Evolutionary conservation across 2,888 invertebrate species (phyloP).

Genomic region (Dione juno): DNA sequence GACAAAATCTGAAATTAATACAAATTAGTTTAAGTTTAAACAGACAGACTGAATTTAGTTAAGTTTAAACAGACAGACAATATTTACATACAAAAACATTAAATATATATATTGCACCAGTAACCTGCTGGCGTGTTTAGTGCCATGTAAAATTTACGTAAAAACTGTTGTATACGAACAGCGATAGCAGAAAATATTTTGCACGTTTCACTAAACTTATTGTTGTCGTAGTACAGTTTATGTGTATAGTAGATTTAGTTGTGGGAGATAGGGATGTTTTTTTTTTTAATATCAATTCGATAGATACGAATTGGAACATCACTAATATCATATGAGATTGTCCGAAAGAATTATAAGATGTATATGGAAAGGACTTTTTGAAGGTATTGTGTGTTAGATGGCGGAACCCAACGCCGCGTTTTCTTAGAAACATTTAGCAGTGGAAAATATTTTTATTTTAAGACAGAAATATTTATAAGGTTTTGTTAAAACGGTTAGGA

Average conservation of each 20-base stretch:
- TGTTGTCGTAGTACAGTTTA: neutral
- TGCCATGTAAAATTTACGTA: neutral
- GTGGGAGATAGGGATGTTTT: neutral
- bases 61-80: neutral
- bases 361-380: no score
- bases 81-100: neutral
- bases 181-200: conserved; percentile 6
- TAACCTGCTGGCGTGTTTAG: neutral
- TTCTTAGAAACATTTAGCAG: no score
- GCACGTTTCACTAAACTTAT: neutral
- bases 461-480: no score
- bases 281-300: no score
- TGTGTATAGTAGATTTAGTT: neutral
- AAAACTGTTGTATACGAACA: neutral
- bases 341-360: no score
- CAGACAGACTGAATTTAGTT: neutral
- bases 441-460: no score
- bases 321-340: no score
- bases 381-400: no score
- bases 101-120: neutral
- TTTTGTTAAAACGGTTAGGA: no score
- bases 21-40: neutral
- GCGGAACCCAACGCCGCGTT: no score
- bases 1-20: no score
- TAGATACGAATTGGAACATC: no score